These are phyloP conservation scores for Boleophthalmus pectinirostris DNA, from an alignment of 2,113 vertebrate species.

Conservation along the genomic window DNA sequence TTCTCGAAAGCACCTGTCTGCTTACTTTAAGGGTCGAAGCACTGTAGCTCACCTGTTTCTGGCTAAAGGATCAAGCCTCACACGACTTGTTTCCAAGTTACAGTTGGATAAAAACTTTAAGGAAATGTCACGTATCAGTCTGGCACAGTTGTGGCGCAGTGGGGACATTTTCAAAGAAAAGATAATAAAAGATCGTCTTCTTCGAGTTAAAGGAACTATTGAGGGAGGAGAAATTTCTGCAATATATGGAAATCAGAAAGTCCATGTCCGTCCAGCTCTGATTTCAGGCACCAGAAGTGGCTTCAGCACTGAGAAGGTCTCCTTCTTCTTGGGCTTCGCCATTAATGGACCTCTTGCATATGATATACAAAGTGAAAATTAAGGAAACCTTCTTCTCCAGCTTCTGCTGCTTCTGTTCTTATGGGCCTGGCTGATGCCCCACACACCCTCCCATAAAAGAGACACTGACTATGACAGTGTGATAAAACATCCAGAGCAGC, in stretches of 20 bases:
- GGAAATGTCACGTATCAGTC: not conserved
- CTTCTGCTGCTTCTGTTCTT: too few species aligned
- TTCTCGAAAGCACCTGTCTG: not conserved
- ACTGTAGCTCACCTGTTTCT: constrained; percentile 55
- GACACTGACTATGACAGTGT: too few species aligned
- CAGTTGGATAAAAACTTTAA: constrained; percentile 45
- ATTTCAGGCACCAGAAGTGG: constrained; percentile 46
- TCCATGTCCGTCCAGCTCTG: constrained; percentile 49
- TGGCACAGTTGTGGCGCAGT: constrained; percentile 54
- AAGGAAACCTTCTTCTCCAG: not conserved
- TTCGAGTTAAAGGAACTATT: constrained; percentile 43
- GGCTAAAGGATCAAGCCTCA: constrained; percentile 29
- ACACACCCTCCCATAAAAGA: too few species aligned
- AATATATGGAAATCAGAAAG: constrained; percentile 42
- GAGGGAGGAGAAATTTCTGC: constrained; percentile 46
- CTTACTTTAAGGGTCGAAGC: constrained; percentile 27
- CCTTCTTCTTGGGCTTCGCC: constrained; percentile 68
- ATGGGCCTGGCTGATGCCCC: too few species aligned
- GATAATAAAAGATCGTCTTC: constrained; percentile 33
- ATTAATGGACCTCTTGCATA: constrained; percentile 65
- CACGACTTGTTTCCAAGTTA: constrained; percentile 48
- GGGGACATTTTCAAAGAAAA: constrained; percentile 60
- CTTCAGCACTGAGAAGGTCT: constrained; percentile 64
- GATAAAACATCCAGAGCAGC: too few species aligned
- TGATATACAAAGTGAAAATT: constrained; percentile 56